Percentiles rank a stretch among this genome's conserved stretches.
These are phyloP conservation scores for Temnothorax longispinosus DNA, from an alignment of 1,140 invertebrate genomes.

Conservation along the genomic window DNA sequence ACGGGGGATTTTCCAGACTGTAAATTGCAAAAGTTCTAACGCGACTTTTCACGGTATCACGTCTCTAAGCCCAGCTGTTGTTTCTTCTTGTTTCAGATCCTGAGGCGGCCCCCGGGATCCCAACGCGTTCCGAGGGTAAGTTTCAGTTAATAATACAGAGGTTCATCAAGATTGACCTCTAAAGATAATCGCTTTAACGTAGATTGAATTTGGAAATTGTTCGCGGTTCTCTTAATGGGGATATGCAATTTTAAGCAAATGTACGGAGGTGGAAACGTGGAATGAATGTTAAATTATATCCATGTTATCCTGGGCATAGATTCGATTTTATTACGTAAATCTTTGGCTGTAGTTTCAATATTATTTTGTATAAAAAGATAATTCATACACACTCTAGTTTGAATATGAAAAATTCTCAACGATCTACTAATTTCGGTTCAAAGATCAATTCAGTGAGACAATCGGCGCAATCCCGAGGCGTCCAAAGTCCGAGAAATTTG, in stretches of 20 bases:
- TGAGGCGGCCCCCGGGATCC: conserved; percentile 61
- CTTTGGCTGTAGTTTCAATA: background rate
- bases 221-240: conserved; percentile 9
- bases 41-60: conserved; percentile 68
- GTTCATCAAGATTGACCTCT: conserved; percentile 46
- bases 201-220: conserved; percentile 44
- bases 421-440: background rate
- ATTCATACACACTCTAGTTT: too few species aligned
- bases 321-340: background rate
- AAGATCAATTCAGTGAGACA: background rate
- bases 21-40: conserved; percentile 82
- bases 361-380: background rate
- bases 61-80: conserved; percentile 68
- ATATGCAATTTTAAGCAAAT: conserved; percentile 28
- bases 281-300: conserved; percentile 20
- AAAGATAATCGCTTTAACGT: conserved; percentile 50
- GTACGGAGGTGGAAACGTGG: background rate
- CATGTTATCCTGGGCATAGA: background rate
- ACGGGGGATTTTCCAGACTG: conserved; percentile 76
- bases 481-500: background rate
- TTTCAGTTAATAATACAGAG: conserved; percentile 61
- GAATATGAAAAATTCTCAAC: background rate
- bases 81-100: conserved; percentile 78
- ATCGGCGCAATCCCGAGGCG: background rate
- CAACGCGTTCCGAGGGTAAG: conserved; percentile 70